Evolutionary conservation across 2,888 invertebrate species (phyloP).

Genomic region (Quadroppia sp.): DNA sequence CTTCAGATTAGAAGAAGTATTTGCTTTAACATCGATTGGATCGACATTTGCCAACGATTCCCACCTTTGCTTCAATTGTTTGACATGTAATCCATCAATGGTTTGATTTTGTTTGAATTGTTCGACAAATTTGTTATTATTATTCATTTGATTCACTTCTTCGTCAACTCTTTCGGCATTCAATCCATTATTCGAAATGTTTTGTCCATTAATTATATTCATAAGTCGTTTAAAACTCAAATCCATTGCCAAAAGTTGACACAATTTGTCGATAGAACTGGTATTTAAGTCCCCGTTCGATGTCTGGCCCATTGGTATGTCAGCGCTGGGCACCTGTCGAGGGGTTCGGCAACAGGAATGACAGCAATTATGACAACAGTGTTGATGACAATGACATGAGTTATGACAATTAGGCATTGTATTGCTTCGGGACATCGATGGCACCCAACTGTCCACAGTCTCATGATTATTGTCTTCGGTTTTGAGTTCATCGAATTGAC

Average conservation of each 20-base stretch:
- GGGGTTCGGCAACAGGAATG: slow-evolving; percentile 37
- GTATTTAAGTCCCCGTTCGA: not conserved
- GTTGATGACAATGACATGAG: slow-evolving; percentile 26
- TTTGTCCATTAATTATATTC: slow-evolving; percentile 35
- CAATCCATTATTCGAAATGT: not conserved
- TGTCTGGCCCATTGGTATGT: not conserved
- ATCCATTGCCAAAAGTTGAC: slow-evolving; percentile 38
- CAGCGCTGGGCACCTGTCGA: slow-evolving; percentile 15
- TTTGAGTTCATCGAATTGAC: not conserved
- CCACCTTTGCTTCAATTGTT: slow-evolving; percentile 33
- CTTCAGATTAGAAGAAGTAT: not conserved
- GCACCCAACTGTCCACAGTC: not conserved
- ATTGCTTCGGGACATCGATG: slow-evolving; percentile 36
- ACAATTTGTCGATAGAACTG: slow-evolving; percentile 36
- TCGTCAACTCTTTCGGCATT: not conserved
- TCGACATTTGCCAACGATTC: slow-evolving; percentile 28
- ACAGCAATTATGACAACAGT: slow-evolving; percentile 32
- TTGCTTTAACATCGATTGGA: not conserved
- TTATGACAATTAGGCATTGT: slow-evolving; percentile 43
- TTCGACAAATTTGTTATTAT: not conserved
- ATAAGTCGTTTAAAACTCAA: slow-evolving; percentile 37
- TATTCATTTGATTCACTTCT: not conserved
- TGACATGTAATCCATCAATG: slow-evolving; percentile 2
- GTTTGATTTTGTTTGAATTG: not conserved
- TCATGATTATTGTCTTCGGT: not conserved